phyloP scores from a whole-genome alignment of 2,797 vertebrate genomes.

The Sitta carolinensis region DNA sequence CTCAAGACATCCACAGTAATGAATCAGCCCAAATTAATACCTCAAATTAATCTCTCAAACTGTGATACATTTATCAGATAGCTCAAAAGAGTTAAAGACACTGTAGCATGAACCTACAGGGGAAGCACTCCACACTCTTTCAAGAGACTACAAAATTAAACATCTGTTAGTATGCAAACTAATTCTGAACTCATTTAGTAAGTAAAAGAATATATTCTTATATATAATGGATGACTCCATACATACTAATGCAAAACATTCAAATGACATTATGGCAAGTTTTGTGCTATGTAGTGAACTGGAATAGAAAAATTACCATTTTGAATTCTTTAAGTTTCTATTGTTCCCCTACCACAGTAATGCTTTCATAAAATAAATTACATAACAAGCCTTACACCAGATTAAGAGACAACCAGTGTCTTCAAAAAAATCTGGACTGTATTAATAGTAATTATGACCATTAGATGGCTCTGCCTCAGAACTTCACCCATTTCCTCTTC shows the following conservation, averaged over 20 bases:
- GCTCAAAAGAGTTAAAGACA: not conserved
- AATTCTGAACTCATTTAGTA: not conserved
- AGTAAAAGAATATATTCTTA: not conserved
- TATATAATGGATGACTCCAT: not conserved
- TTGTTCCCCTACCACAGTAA: not conserved
- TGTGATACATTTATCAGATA: not conserved
- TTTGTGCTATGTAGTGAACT: not conserved
- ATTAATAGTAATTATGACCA: not conserved
- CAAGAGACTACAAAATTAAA: not conserved
- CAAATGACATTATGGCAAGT: not conserved
- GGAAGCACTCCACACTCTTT: not conserved
- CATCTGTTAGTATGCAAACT: not conserved
- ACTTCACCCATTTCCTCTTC: not conserved
- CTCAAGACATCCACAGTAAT: not conserved
- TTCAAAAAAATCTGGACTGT: not conserved
- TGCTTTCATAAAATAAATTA: not conserved
- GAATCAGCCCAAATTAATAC: not conserved
- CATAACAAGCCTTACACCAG: not conserved
- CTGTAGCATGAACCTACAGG: not conserved
- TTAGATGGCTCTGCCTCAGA: not conserved
- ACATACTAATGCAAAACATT: not conserved
- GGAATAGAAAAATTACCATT: not conserved
- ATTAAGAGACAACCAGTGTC: not conserved
- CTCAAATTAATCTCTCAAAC: not conserved
- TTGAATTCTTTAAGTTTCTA: not conserved